Evolutionary conservation across 2,113 vertebrate species (phyloP).

Genomic region (Madoqua kirkii): DNA sequence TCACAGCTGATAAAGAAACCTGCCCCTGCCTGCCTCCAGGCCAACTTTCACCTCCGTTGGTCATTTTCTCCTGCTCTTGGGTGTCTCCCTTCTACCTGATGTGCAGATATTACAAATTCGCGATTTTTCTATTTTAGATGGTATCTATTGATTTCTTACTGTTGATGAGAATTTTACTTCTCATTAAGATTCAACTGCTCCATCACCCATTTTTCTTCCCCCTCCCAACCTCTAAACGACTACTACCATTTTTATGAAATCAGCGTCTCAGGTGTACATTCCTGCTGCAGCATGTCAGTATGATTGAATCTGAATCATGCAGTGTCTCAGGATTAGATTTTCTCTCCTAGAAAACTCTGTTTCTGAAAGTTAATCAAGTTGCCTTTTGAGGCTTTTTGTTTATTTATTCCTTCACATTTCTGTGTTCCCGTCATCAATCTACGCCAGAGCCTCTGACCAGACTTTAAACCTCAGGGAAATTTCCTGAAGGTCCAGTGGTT

Average conservation of each 20-base stretch:
- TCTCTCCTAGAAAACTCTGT: not conserved
- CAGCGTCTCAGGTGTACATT: not conserved
- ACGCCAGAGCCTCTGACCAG: too few species aligned
- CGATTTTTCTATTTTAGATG: not conserved
- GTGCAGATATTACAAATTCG: accelerated
- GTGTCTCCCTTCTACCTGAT: not conserved
- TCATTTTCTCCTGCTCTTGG: not conserved
- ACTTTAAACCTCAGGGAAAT: not conserved
- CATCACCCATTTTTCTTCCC: accelerated
- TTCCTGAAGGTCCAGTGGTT: not conserved
- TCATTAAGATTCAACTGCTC: not conserved
- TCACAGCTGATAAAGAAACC: not conserved
- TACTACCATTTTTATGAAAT: not conserved
- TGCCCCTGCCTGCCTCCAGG: not conserved
- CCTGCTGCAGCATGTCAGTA: not conserved
- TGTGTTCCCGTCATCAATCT: not conserved
- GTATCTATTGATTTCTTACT: not conserved
- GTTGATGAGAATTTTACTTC: not conserved
- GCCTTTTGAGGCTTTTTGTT: not conserved
- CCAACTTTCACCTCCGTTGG: accelerated
- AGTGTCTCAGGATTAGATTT: not conserved
- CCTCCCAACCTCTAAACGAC: accelerated
- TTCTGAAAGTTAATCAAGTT: not conserved
- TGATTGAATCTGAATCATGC: not conserved
- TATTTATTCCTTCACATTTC: not conserved